Conservation (phyloP, 2,888 invertebrate species). For the Myopa tessellatipennis region DNA sequence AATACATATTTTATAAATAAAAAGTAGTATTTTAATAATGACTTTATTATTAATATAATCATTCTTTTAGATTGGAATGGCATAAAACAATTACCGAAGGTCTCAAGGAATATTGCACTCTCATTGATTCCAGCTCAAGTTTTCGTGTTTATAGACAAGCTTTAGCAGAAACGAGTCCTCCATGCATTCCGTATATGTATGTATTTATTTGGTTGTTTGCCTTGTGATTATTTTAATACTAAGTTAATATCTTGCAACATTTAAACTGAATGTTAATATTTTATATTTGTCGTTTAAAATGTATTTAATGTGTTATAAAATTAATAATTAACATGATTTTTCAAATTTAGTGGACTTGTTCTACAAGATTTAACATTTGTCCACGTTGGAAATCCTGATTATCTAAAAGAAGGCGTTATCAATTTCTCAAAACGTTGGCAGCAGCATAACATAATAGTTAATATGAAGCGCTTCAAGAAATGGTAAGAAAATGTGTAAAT, state of each 20-base stretch:
- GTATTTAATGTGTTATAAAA: not conserved
- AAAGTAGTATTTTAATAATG: constrained; percentile 4
- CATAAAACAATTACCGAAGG: constrained; percentile 91
- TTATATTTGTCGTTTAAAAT: not conserved
- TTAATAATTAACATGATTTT: constrained; percentile 36
- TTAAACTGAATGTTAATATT: not conserved
- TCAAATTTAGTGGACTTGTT: constrained; percentile 85
- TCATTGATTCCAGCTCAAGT: constrained; percentile 98
- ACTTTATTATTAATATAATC: constrained; percentile 5
- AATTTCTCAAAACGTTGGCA: constrained; percentile 99
- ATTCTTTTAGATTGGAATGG: constrained; percentile 85
- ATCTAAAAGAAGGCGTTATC: constrained; percentile 85
- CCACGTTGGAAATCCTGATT: constrained; percentile 95
- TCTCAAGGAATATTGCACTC: constrained; percentile 91
- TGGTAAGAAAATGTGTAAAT: constrained; percentile 72
- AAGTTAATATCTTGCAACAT: no score
- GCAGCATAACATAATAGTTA: constrained; percentile 97
- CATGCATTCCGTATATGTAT: constrained; percentile 99
- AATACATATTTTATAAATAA: not conserved
- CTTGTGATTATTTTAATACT: no score
- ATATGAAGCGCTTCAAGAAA: constrained; percentile 97
- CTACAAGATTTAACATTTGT: constrained; percentile 99
- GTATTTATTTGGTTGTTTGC: constrained; percentile 60
- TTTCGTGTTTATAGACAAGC: constrained; percentile 97
- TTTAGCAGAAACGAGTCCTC: constrained; percentile 93